Evolutionary conservation across 2,888 invertebrate species (phyloP).

Genomic region (Eutolmus rufibarbis): DNA sequence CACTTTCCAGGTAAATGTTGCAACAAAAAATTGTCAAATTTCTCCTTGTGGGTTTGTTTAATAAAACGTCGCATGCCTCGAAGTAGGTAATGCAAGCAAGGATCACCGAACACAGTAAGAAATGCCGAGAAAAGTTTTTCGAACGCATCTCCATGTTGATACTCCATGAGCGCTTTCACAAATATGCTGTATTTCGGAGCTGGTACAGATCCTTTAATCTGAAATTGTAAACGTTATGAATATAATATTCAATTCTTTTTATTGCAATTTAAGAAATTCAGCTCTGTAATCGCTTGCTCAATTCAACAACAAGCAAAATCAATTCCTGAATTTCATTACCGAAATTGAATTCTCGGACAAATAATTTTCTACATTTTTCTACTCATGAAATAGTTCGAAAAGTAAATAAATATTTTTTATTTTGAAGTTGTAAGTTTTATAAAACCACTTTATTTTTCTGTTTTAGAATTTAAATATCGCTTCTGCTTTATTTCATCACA

Average conservation of each 20-base stretch:
- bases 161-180: background rate
- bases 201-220: conserved; percentile 3
- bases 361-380: too few relatives aligned
- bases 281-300: too few relatives aligned
- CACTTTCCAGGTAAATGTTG: background rate
- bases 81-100: background rate
- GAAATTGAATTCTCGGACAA: too few relatives aligned
- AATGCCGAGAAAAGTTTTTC: background rate
- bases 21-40: background rate
- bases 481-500: too few relatives aligned
- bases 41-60: background rate
- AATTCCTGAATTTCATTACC: background rate
- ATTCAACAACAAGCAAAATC: too few relatives aligned
- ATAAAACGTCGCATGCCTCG: conserved; percentile 18
- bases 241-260: too few relatives aligned
- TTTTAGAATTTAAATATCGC: too few relatives aligned
- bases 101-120: background rate
- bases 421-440: too few relatives aligned
- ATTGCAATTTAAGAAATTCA: too few relatives aligned
- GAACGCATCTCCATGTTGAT: background rate
- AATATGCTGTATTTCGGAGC: background rate
- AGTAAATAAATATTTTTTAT: too few relatives aligned
- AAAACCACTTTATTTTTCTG: too few relatives aligned
- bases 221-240: background rate
- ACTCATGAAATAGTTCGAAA: too few relatives aligned